phyloP scores from a whole-genome alignment of 1,140 invertebrate genomes.

The Drosophila santomea region DNA sequence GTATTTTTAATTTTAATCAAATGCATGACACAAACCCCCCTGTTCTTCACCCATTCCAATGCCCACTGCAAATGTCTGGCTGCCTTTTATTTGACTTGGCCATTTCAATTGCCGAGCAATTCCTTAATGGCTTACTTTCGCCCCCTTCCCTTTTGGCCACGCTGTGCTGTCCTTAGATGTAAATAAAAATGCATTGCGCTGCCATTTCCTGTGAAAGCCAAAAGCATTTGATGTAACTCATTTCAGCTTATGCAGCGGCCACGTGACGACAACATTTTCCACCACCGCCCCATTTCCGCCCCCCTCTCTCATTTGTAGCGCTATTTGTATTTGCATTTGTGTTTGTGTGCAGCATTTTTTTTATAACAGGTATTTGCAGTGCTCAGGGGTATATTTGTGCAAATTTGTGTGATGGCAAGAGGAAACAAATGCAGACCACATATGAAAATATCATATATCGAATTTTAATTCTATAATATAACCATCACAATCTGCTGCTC shows the following conservation, averaged over 20 bases:
- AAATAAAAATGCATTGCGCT: conserved; percentile 78
- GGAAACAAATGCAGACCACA: background rate
- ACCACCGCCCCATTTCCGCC: background rate
- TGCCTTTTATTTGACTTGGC: conserved; percentile 52
- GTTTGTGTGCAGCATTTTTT: conserved; percentile 18
- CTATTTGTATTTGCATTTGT: conserved; percentile 42
- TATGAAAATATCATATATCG: too few relatives aligned
- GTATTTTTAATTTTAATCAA: conserved; percentile 75
- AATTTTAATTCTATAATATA: too few relatives aligned
- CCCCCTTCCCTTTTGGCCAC: background rate
- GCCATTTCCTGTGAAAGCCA: conserved; percentile 74
- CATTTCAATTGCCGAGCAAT: conserved; percentile 79
- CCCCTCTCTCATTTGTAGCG: conserved; percentile 16
- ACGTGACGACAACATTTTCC: conserved; percentile 54
- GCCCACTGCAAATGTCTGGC: conserved; percentile 16
- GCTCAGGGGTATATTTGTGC: background rate
- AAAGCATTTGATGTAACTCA: conserved; percentile 80
- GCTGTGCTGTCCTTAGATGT: conserved; percentile 45
- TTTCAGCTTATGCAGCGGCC: conserved; percentile 68
- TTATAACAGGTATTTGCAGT: conserved; percentile 17
- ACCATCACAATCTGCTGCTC: too few relatives aligned
- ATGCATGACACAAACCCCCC: conserved; percentile 46
- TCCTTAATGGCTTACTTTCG: conserved; percentile 70
- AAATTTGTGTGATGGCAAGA: background rate
- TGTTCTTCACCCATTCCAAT: background rate